Percentiles rank a stretch among this genome's conserved stretches.
These are phyloP conservation scores for Chironomus tentans DNA, from an alignment of 2,888 invertebrate genomes.

Conservation along the genomic window DNA sequence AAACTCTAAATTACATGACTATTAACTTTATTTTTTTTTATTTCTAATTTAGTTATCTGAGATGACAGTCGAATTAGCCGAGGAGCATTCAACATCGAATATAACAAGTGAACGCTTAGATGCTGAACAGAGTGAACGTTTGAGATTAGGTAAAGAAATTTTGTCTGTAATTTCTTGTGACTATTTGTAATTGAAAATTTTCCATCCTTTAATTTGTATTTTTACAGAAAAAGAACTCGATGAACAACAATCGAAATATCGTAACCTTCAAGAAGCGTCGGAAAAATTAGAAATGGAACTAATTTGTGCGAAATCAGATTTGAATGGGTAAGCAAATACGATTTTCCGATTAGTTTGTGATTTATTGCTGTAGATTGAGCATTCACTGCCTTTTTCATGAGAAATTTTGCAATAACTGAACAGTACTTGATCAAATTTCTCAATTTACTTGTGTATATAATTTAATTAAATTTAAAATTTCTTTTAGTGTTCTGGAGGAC, in stretches of 20 bases:
- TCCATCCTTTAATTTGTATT: too few species aligned
- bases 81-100: conserved; percentile 84
- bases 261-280: conserved; percentile 64
- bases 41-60: conserved; percentile 63
- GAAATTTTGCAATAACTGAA: neutral
- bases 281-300: conserved; percentile 81
- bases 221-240: conserved; percentile 68
- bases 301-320: conserved; percentile 64
- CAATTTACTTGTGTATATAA: neutral
- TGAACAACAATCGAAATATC: conserved; percentile 68
- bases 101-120: conserved; percentile 84
- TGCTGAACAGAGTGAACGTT: conserved; percentile 78
- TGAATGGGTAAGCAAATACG: conserved; percentile 35
- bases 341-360: neutral
- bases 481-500: conserved; percentile 55
- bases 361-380: neutral
- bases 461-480: neutral
- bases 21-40: neutral
- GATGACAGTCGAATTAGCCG: conserved; percentile 83
- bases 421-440: neutral
- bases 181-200: conserved; percentile 44
- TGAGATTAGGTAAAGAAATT: conserved; percentile 42
- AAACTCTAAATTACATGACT: neutral
- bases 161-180: too few species aligned
- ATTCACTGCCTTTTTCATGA: neutral